Base-by-base conservation (phyloP, 2,797 vertebrate genomes). In the Spinibarbus caldwelli region DNA sequence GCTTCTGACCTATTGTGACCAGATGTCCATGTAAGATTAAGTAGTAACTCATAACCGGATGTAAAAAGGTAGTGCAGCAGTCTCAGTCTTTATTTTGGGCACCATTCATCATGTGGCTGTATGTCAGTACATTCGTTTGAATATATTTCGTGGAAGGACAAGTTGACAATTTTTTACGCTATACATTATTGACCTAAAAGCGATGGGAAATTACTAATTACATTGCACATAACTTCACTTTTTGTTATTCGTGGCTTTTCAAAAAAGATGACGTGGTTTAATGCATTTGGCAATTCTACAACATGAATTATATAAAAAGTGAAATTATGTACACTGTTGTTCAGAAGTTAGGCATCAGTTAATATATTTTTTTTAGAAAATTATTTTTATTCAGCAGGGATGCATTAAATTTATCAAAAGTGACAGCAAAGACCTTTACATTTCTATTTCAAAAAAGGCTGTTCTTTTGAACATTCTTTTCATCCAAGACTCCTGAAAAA, bases 51-150 rank as follows among this genome's bases (percentile, higher is more conserved):
- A 43, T 90, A 91, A 92, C 88, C 86, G 92, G 29, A 86, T 89
- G 87, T 89, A 91, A 90, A 87, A 88, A 92, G 91, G 92, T 90
- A 91, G 90, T 82, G 77, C 88, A 85, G 75, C 85, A 23, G 89
- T 89, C 87, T 89, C 54, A 36, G 77, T 85, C 45, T 85, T 87
- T 59, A 77, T 75, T 80, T 31, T 45, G 7, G 36, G 23, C 11
- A 11, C 57, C 49, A 77, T 80, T 85, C 84, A 70, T 31, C 80
- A 80, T 72, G 6, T 15, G 59, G n/a, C 19, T 52, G 12, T 7
- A 26, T 47, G 10, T 2, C 15, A 52, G 54, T n/a, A 54, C 15
- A 6, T 59, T 47, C 15, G 19, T 14, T 34, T 57, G 43, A 68
- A 85, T 79, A 43, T n/a, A 7, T 34, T 66, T 80, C 11, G 15